Evolutionary conservation across 2,888 invertebrate species (phyloP).

Genomic region (Thera obeliscata): DNA sequence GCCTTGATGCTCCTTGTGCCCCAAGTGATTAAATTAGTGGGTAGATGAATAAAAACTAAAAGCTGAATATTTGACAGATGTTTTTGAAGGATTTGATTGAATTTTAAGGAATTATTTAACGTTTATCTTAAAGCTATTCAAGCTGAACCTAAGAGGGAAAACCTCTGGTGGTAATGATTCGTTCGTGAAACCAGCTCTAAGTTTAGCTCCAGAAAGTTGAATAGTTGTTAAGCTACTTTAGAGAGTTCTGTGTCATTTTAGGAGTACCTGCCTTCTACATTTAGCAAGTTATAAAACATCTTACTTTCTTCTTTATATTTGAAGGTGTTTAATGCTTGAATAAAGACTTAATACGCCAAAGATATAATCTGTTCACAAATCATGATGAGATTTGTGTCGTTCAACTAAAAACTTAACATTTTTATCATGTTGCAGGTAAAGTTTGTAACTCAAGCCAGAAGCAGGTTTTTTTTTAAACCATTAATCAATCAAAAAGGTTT

Average conservation of each 20-base stretch:
- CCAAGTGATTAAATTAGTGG: not conserved
- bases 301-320: conserved; percentile 19
- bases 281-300: not conserved
- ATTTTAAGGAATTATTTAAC: too few relatives aligned
- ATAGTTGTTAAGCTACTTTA: conserved; percentile 8
- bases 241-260: conserved; percentile 10
- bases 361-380: conserved; percentile 19
- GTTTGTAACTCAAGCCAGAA: conserved; percentile 29
- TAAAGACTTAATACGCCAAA: conserved; percentile 10
- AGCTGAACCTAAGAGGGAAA: too few relatives aligned
- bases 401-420: conserved; percentile 23
- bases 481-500: conserved; percentile 37
- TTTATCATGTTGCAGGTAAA: conserved; percentile 27
- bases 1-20: too few relatives aligned
- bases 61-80: too few relatives aligned
- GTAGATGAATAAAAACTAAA: not conserved
- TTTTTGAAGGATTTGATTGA: too few relatives aligned
- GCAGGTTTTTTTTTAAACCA: conserved; percentile 23
- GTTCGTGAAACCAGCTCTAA: too few relatives aligned
- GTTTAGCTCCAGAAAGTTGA: not conserved
- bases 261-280: not conserved
- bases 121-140: too few relatives aligned
- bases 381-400: conserved; percentile 19
- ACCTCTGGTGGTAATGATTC: too few relatives aligned
- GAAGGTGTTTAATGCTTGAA: conserved; percentile 17